Base-by-base conservation (phyloP, 1,140 invertebrate genomes). In the Plectrocnemia conspersa region DNA sequence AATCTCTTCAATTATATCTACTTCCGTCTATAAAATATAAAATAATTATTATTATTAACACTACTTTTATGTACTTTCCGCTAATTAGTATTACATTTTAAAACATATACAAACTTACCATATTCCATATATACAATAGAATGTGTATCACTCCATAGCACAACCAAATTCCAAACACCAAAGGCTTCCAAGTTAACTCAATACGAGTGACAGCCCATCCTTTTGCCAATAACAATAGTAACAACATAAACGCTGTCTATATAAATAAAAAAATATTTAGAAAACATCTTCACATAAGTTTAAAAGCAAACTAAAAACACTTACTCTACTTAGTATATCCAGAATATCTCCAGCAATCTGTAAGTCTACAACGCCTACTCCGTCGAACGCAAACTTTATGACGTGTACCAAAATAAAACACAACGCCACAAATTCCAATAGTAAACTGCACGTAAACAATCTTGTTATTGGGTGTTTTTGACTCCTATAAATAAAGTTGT, bases 131-230 rank as follows among this genome's bases (percentile, higher is more conserved):
- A 74, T 96, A 98, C 1, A 98, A 77, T 29, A 96, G 73, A 65
- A 95, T 85, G 69, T 96, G 91, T 23, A 95, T 84, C 54, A 92
- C 79, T 40, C 91, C 88, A 71, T 97, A 97, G 56, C 89, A 81
- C 60, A 91, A 77, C 92, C 93, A 97, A 60, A 97, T 85, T 19
- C 86, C 81, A 76, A 96, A 91, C 10, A 98, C 81, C 25, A 94
- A 73, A 41, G 81, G 83, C 74, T 87, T 93, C 78, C 86, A 87
- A 54, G 84, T 86, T 29, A 97, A 77, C 74, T 93, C 89, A 63
- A 90, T 80, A 61, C 88, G 77, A 16, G 93, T 97, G 5, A 98
- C 90, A 10, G 93, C 93, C 93, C 93, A 98, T 21, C 96, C 96
- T 79, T 97, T 97, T 24, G 94, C 94, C 50, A 98, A 74, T 41